Evolutionary conservation across 2,113 vertebrate species (phyloP), one percentile per base, ranked within the genome.

Genomic region (Sorex araneus): DNA sequence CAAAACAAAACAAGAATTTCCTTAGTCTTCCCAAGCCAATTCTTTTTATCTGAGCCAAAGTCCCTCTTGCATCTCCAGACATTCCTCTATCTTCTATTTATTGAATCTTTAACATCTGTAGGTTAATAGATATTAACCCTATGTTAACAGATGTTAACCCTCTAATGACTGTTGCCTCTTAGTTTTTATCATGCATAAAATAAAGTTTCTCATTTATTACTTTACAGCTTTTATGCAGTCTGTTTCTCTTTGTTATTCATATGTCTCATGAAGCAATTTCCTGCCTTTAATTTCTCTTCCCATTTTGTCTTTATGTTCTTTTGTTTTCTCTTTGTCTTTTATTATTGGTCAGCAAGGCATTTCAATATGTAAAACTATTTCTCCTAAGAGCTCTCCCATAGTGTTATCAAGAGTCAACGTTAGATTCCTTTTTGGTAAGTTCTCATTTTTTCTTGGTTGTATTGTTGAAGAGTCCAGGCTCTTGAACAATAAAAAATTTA

Each of bases 401-500:
- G 67, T 84, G 80, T 66, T 92, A 73, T 80, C 80, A 89, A 81
- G 91, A 95, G 63, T 93, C 78, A 63, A 57, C 30, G 36, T 84
- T 67, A 84, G 89, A 69, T 77, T 30, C 71, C 91, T 78, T 45
- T 85, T 47, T 47, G 92, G 92, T 36, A 69, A 67, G 5, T n/a
- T 84, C 91, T 80, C n/a, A 40, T 40, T 40, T 92, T 93, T 94
- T 89, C 92, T 98, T 98, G 99, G 97, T 96, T 99, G 98, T 99
- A 97, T 92, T 99, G 98, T 92, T 99, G 99, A 71, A 99, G 98
- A 73, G 99, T 99, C 91, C 99, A 98, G 57, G 21, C 21, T 60
- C 18, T 60, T 60, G 5, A 5, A 99, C 99, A 99, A 99, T 99
- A 98, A 99, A 99, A 92, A 99, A 98, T 95, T 99, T 99, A 94